Percentiles rank a stretch among this genome's conserved stretches.
These are phyloP conservation scores for Agelas oroides DNA, from an alignment of 37 sponge, comb jelly and placozoan genomes.

Conservation along the genomic window DNA sequence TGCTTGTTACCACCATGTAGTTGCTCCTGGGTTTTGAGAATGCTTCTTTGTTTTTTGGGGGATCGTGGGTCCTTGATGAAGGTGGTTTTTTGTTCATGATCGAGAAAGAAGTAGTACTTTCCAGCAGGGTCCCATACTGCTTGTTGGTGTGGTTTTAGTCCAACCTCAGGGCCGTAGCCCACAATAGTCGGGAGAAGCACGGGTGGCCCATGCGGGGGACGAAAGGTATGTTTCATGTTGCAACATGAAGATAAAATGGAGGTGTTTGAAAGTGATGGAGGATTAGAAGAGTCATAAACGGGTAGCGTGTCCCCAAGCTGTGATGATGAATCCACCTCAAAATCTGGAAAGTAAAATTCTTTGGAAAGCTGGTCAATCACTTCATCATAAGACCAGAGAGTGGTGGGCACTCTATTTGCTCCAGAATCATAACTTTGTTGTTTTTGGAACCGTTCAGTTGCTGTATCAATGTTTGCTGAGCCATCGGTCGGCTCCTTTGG, in stretches of 20 bases:
- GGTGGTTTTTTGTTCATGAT: constrained; percentile 39
- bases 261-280: background rate
- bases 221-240: constrained; percentile 19
- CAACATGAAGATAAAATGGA: too few relatives aligned
- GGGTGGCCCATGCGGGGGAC: constrained; percentile 74
- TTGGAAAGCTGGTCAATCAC: constrained; percentile 24
- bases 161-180: constrained; percentile 75
- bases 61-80: constrained; percentile 56
- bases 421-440: constrained; percentile 10
- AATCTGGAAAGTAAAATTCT: constrained; percentile 47
- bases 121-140: constrained; percentile 64
- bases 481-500: background rate
- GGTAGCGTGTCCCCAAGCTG: background rate
- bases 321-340: too few relatives aligned
- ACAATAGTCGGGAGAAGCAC: constrained; percentile 48
- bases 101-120: constrained; percentile 57
- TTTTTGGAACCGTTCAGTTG: constrained; percentile 20
- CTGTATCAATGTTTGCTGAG: constrained; percentile 8
- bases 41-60: background rate
- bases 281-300: background rate
- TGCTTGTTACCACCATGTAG: constrained; percentile 9
- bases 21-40: background rate
- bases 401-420: background rate
- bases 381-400: constrained; percentile 10
- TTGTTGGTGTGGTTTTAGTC: constrained; percentile 43